Base-by-base conservation (phyloP, 2,113 vertebrate species). In the Siniperca chuatsi region DNA sequence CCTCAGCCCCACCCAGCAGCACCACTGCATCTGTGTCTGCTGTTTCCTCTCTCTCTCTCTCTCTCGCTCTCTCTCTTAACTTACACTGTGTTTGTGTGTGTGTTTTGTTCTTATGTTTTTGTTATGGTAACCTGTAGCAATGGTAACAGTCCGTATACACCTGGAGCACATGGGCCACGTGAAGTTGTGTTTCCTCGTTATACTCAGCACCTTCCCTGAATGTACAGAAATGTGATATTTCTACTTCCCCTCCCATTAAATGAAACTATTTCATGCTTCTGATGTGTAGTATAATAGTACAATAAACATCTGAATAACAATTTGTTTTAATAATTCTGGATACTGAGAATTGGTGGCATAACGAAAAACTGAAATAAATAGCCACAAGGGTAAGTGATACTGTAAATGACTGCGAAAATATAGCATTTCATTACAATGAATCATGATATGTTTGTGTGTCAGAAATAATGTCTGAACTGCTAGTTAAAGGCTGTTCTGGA, bases 401-500 rank as follows among this genome's bases (percentile, higher is more conserved):
- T 29, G 29, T 29, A 69, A 88, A 72, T 81, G 68, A 29, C 42
- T 70, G 50, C 48, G n/a, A 21, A 83, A 75, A 87, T 81, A 66
- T 71, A 77, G 44, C 21, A 50, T 82, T 89, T 84, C 57, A 81
- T 87, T 75, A 52, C 82, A 69, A 77, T 79, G 44, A 71, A 44
- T 66, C 23, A 55, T 35, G 65, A 50, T 79, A 12, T 76, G 60
- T 79, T 73, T 84, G 29, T 79, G 76, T 79, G 64, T 70, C 54
- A 44, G 72, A 68, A 52, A 80, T 77, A 61, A 71, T 85, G 66
- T 70, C 61, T 83, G 74, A 74, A 61, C 44, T 72, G 71, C 66
- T 80, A 85, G 86, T 90, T 91, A 81, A 90, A 90, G 66, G 62
- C 73, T 71, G 40, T 33, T 79, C 44, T 73, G 78, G 55, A 81